Evolutionary conservation across 2,888 invertebrate species (phyloP), one percentile per base, ranked within the genome.

Genomic region (Ditula angustiorana): DNA sequence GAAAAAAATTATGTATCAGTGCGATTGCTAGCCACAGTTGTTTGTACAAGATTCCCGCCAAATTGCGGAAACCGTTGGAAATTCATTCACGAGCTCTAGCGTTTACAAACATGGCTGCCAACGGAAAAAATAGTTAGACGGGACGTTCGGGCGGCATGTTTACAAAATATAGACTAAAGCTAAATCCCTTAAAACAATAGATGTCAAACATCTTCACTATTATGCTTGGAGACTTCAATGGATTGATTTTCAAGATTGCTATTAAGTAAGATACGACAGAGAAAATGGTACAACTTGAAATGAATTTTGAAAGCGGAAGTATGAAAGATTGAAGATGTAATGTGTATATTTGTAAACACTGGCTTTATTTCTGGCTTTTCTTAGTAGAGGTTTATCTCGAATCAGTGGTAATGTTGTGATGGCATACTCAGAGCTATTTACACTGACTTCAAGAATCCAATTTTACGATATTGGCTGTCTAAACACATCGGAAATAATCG

Each of bases 111-210:
- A 92, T 83, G 78, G 82, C 79, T 77, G 78, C 69, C 76, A 79
- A 79, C 88, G 92, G 92, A 92, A 92, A 92, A 92, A 92, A 92
- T 91, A 90, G 80, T 78, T 76, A 74, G 83, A 87, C 92, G 90
- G 91, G 91, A 92, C 88, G 86, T 87, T 71, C 76, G 71, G 66
- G 76, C 74, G 74, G 66, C 80, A 80, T 83, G 91, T 92, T 92
- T 92, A 91, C 90, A 85, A 85, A 92, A 92, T 85, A 92, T 83
- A 81, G 85, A 79, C 83, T 78, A 87, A 86, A 88, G 85, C 85
- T 85, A 71, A 71, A 76, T 74, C 73, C 71, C 74, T 73, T 70
- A 69, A 73, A 74, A 81, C 81, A 81, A 78, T 81, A 80, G 78
- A 76, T 71, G 63, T 66, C 70, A 73, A 68, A 67, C 73, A 73